Evolutionary conservation across 2,113 vertebrate species (phyloP).

Genomic region (Sminthopsis crassicaudata): DNA sequence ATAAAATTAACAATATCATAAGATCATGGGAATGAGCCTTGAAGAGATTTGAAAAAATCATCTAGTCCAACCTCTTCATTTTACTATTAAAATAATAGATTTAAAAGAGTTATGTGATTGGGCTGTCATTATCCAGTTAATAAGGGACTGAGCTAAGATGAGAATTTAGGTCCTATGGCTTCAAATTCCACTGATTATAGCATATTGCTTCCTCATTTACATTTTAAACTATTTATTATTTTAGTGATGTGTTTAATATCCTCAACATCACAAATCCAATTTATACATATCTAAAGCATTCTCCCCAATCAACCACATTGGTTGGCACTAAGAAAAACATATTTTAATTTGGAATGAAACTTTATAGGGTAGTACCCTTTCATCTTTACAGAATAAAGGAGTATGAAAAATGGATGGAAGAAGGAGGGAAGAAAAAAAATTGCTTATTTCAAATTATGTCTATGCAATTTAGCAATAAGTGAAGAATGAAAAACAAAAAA

Average conservation of each 20-base stretch:
- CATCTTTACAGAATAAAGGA: not conserved
- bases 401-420: not conserved
- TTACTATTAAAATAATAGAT: too few species aligned
- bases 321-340: not conserved
- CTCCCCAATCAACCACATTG: not conserved
- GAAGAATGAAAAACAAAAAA: not conserved
- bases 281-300: not conserved
- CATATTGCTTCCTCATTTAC: not conserved
- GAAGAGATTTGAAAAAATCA: too few species aligned
- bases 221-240: not conserved
- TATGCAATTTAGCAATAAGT: not conserved
- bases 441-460: not conserved
- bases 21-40: not conserved
- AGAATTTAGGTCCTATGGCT: not conserved
- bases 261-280: not conserved
- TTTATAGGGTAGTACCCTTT: not conserved
- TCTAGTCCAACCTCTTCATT: too few species aligned
- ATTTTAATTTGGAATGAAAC: not conserved
- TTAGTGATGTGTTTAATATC: not conserved
- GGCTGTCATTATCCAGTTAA: not conserved
- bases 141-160: not conserved
- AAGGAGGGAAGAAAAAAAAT: not conserved
- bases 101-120: not conserved
- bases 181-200: not conserved
- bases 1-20: not conserved